These are phyloP conservation scores for Meandrusa payeni DNA, from an alignment of 2,888 invertebrate genomes.

Conservation along the genomic window DNA sequence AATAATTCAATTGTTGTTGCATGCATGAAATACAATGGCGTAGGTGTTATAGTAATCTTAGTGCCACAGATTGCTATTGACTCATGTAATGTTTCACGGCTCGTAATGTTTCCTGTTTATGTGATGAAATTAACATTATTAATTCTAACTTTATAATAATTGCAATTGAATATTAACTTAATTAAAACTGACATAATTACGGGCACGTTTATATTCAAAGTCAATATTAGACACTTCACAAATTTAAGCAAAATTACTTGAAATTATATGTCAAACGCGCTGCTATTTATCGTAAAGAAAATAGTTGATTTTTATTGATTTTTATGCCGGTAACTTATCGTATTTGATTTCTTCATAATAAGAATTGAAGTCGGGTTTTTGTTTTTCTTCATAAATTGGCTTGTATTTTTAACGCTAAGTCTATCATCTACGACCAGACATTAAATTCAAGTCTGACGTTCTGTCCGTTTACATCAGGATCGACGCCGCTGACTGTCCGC, in stretches of 20 bases:
- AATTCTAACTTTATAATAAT: not conserved
- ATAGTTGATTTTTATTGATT: too few relatives aligned
- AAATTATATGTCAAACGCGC: too few relatives aligned
- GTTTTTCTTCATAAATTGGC: not conserved
- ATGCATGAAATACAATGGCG: slow-evolving; percentile 14
- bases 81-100: slow-evolving; percentile 14
- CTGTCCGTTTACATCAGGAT: slow-evolving; percentile 27
- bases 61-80: slow-evolving; percentile 16
- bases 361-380: not conserved
- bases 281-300: too few relatives aligned
- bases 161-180: not conserved
- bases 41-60: slow-evolving; percentile 20
- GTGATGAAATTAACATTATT: slow-evolving; percentile 11
- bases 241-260: too few relatives aligned
- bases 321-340: too few relatives aligned
- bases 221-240: too few relatives aligned
- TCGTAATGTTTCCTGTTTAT: slow-evolving; percentile 5
- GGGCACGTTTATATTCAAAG: too few relatives aligned
- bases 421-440: not conserved
- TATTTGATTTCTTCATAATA: too few relatives aligned
- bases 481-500: slow-evolving; percentile 33
- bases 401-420: not conserved
- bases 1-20: slow-evolving; percentile 16
- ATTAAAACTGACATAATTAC: too few relatives aligned
- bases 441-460: slow-evolving; percentile 10